Evolutionary conservation across 2,888 invertebrate species (phyloP).

Genomic region (Melangyna quadrimaculata): DNA sequence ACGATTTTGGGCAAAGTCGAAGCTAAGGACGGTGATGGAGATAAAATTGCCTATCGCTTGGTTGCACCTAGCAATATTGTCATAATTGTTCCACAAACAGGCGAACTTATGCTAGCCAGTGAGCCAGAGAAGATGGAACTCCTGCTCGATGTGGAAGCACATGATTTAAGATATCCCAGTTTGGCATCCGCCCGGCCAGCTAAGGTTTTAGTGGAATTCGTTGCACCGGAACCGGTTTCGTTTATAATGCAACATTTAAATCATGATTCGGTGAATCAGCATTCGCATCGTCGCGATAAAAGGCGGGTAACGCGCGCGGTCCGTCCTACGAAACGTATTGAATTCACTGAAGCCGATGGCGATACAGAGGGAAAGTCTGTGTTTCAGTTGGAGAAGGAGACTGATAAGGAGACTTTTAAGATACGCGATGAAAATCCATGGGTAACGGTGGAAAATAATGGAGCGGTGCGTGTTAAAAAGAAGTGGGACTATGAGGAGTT

Average conservation of each 20-base stretch:
- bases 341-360: slow-evolving; percentile 95
- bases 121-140: slow-evolving; percentile 87
- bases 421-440: slow-evolving; percentile 96
- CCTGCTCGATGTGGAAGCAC: slow-evolving; percentile 90
- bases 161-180: slow-evolving; percentile 90
- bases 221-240: slow-evolving; percentile 83
- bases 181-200: slow-evolving; percentile 87
- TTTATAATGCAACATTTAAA: slow-evolving; percentile 84
- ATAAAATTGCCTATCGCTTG: slow-evolving; percentile 93
- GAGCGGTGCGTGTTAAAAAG: slow-evolving; percentile 95
- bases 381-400: slow-evolving; percentile 94
- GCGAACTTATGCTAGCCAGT: slow-evolving; percentile 91
- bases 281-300: slow-evolving; percentile 86
- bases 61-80: slow-evolving; percentile 90
- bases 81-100: slow-evolving; percentile 95
- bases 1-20: slow-evolving; percentile 91
- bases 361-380: slow-evolving; percentile 93
- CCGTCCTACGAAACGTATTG: slow-evolving; percentile 96
- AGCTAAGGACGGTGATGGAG: slow-evolving; percentile 95
- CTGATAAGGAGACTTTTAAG: slow-evolving; percentile 95
- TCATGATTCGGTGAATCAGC: slow-evolving; percentile 80
- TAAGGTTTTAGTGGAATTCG: slow-evolving; percentile 89
- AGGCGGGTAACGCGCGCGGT: slow-evolving; percentile 93
- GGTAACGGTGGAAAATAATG: slow-evolving; percentile 95
- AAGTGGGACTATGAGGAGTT: slow-evolving; percentile 98